Evolutionary conservation across 2,797 vertebrate genomes (phyloP).

Genomic region (Myioborus miniatus): DNA sequence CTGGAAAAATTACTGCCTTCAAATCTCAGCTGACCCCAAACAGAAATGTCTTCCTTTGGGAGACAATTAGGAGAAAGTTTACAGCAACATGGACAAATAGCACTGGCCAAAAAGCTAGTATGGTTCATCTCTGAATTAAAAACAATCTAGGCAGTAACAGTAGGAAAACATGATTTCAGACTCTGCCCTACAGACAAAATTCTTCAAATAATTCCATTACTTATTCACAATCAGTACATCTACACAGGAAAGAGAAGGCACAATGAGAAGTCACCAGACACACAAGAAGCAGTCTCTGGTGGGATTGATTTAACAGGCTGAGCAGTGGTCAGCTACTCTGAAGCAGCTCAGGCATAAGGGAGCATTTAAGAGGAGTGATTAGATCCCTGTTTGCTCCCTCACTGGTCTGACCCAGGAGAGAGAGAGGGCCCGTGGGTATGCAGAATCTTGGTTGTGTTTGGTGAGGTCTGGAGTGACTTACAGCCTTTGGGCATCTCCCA

Average conservation of each 20-base stretch:
- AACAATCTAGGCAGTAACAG: neutral
- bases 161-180: neutral
- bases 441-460: neutral
- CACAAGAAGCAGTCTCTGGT: neutral
- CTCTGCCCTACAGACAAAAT: neutral
- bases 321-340: neutral
- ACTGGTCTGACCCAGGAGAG: neutral
- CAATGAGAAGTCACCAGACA: neutral
- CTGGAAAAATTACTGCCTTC: neutral
- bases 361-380: neutral
- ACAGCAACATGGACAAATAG: neutral
- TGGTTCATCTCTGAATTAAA: neutral
- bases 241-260: neutral
- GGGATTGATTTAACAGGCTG: neutral
- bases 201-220: neutral
- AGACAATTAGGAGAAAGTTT: neutral
- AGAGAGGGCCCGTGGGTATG: neutral
- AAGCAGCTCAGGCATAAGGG: neutral
- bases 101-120: neutral
- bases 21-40: neutral
- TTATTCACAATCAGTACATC: neutral
- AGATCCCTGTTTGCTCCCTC: neutral
- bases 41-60: neutral
- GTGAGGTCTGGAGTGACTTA: neutral
- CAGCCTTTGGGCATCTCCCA: neutral